Conservation (phyloP, 2,113 vertebrate genomes). For the Leucopsar rothschildi region DNA sequence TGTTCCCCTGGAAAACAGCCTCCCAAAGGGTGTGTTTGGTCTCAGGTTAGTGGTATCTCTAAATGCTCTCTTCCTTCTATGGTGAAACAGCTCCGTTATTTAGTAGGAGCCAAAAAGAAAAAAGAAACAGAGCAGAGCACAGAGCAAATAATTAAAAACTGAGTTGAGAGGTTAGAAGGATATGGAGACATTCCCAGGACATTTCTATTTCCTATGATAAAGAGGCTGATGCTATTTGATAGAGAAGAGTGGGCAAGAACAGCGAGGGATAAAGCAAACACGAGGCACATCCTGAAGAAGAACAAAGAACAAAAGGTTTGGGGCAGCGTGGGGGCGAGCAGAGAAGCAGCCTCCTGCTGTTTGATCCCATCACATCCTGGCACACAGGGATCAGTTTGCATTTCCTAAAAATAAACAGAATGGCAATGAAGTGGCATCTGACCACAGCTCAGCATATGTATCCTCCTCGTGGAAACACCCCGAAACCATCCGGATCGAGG, state of each 20-base stretch:
- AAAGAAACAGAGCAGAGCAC: background rate
- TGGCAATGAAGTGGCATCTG: background rate
- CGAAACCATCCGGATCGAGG: accelerated
- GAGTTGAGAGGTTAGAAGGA: background rate
- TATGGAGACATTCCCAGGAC: background rate
- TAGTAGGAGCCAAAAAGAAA: background rate
- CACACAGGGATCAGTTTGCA: background rate
- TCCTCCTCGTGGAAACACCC: background rate
- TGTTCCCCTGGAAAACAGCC: background rate
- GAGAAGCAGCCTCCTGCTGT: background rate
- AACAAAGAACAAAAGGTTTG: slow-evolving; percentile 8
- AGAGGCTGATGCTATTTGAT: background rate
- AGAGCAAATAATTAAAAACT: background rate
- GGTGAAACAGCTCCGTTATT: background rate
- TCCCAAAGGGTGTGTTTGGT: background rate
- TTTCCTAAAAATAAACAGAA: slow-evolving; percentile 41
- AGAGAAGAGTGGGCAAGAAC: background rate
- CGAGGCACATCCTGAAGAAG: background rate
- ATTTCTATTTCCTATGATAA: background rate
- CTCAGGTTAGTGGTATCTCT: background rate
- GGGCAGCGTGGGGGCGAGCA: background rate
- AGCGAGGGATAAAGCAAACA: slow-evolving; percentile 39
- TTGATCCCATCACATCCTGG: background rate
- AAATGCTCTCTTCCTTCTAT: background rate
- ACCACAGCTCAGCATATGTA: background rate